phyloP scores from a whole-genome alignment of 2,797 vertebrate species.

The Falco novaeseelandiae region DNA sequence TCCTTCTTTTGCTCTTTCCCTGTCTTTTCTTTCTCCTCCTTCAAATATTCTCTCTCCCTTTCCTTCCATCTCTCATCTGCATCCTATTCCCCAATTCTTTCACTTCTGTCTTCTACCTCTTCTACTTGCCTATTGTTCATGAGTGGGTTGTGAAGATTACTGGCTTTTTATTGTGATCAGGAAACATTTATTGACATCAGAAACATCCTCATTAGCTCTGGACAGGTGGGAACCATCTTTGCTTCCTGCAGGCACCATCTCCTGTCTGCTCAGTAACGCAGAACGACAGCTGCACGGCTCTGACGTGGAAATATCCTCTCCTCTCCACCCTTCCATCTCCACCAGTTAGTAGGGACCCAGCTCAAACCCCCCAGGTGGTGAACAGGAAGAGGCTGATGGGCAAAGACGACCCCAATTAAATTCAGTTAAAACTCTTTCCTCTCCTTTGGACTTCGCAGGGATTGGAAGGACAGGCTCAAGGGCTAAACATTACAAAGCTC shows the following conservation, averaged over 20 bases:
- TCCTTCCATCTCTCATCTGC: background rate
- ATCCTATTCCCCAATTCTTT: background rate
- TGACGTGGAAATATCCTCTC: conserved; percentile 28
- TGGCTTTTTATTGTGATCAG: conserved; percentile 18
- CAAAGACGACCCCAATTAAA: conserved; percentile 75
- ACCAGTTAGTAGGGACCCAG: conserved; percentile 33
- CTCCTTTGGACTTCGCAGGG: conserved; percentile 32
- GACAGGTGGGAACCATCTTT: conserved; percentile 72
- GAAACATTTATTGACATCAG: conserved; percentile 64
- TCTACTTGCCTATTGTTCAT: background rate
- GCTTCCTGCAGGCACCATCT: conserved; percentile 64
- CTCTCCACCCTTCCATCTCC: background rate
- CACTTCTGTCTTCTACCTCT: background rate
- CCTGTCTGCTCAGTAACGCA: conserved; percentile 50
- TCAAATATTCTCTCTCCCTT: background rate
- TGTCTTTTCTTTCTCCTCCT: background rate
- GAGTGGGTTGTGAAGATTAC: background rate
- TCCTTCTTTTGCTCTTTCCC: background rate
- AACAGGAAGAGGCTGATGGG: conserved; percentile 48
- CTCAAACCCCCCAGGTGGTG: conserved; percentile 32
- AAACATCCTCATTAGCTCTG: conserved; percentile 71
- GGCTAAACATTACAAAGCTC: conserved; percentile 60
- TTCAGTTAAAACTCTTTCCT: conserved; percentile 63
- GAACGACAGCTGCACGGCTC: conserved; percentile 61
- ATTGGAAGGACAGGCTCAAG: conserved; percentile 65